Base-by-base conservation (phyloP, 1,140 invertebrate genomes). In the Drosophila micromelanica region DNA sequence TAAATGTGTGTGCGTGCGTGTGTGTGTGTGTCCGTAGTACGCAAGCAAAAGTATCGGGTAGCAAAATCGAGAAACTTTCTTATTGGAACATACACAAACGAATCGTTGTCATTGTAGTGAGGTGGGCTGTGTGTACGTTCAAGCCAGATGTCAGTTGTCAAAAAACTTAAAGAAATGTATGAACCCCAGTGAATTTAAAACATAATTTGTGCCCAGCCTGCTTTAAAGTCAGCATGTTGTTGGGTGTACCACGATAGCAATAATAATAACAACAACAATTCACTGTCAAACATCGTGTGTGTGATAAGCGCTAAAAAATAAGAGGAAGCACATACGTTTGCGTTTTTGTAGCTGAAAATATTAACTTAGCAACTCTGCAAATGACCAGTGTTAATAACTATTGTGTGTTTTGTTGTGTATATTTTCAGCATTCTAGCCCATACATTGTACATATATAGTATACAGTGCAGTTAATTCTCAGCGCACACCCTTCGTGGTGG, bases 1-100 rank as follows among this genome's bases (percentile, higher is more conserved):
- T 49, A 23, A 62, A 35, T 42, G 57, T 67, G 42, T 67, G 42
- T 46, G 38, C 48, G 35, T 37, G 38, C 67, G 56, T 51, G 40
- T 42, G 43, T 52, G 43, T 52, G 52, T 68, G 42, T 43, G 43
- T 13, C 30, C 59, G 42, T 78, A 72, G 76, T 82, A 84, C 80
- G 73, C 80, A 84, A 78, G 80, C 76, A 84, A 78, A 82, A 84
- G 80, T 84, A 84, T 84, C 80, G 80, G 80, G 63, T 84, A 79
- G 84, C 72, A 86, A 73, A 87, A 89, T 89, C 84, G 85, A 89
- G 84, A 89, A 87, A 87, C 84, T 87, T 87, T 87, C 84, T 79
- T 87, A 89, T 82, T 85, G 80, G 67, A 74, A 74, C 42, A 54
- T 59, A 38, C 52, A 60, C 63, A 52, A 62, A 51, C 69, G 46